A percentile compares a stretch with the other conserved stretches of the same genome.
phyloP scores from a whole-genome alignment of 1,140 invertebrate species.

The Drosophila kurseongensis region DNA sequence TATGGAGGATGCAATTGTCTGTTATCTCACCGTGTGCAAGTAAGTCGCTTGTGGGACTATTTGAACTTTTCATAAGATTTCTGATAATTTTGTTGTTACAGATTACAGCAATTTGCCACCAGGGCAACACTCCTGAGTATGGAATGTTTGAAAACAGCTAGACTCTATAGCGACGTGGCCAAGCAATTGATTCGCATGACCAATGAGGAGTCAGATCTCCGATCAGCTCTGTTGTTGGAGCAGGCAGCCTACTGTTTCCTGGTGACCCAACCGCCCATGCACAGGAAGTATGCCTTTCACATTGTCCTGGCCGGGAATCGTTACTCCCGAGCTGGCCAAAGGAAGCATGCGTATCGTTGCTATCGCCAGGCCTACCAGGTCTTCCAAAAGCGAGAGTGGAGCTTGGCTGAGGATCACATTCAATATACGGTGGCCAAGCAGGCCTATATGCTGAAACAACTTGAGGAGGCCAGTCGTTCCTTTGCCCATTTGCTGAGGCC shows the following conservation, averaged over 20 bases:
- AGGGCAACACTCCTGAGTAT: conserved; percentile 94
- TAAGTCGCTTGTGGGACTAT: conserved; percentile 66
- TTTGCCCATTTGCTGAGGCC: conserved; percentile 92
- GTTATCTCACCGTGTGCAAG: conserved; percentile 95
- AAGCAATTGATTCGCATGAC: conserved; percentile 97
- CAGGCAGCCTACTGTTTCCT: conserved; percentile 98
- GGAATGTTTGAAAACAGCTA: conserved; percentile 92
- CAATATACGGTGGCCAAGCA: conserved; percentile 96
- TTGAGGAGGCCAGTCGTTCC: conserved; percentile 90
- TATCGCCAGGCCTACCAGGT: conserved; percentile 97
- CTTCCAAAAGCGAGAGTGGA: conserved; percentile 91
- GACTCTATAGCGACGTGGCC: conserved; percentile 94
- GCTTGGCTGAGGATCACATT: conserved; percentile 97
- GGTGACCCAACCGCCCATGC: conserved; percentile 88
- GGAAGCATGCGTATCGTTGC: conserved; percentile 94
- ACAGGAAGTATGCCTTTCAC: conserved; percentile 98
- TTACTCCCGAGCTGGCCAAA: conserved; percentile 95
- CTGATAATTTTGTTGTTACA: conserved; percentile 68
- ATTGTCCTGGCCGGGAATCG: conserved; percentile 97
- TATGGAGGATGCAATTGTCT: conserved; percentile 96
- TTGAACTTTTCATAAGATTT: too few relatives aligned
- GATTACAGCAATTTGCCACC: conserved; percentile 95
- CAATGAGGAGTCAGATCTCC: conserved; percentile 95
- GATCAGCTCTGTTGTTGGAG: conserved; percentile 96
- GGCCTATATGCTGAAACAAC: conserved; percentile 91